These are phyloP conservation scores for Zaprionus inermis DNA, from an alignment of 1,140 invertebrate genomes.

Conservation along the genomic window DNA sequence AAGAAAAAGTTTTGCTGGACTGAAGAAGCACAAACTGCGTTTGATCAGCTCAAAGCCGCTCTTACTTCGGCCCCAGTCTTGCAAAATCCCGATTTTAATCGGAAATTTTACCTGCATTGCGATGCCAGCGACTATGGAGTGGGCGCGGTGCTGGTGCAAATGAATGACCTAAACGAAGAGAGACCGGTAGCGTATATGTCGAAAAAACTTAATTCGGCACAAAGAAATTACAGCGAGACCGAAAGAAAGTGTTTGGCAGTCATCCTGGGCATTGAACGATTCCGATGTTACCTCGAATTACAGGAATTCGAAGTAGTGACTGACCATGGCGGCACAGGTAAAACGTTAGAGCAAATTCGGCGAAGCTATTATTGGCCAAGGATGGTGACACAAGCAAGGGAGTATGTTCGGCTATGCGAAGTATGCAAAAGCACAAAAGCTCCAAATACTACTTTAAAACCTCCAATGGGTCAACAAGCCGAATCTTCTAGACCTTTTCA, in stretches of 20 bases:
- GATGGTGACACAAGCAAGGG: no score
- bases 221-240: not conserved
- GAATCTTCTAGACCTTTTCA: no score
- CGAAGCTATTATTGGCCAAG: no score
- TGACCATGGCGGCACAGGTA: no score
- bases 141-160: not conserved
- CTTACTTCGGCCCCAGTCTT: conserved; percentile 1
- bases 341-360: no score
- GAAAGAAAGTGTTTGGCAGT: conserved; percentile 13
- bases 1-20: conserved; percentile 17
- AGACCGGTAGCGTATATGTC: not conserved
- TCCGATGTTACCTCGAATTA: not conserved
- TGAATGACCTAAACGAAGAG: not conserved
- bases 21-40: not conserved
- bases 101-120: conserved; percentile 11
- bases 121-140: no score
- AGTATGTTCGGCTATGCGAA: no score
- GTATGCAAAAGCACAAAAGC: no score
- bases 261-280: not conserved
- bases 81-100: conserved; percentile 5
- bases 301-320: not conserved
- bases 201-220: not conserved
- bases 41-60: not conserved
- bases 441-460: no score
- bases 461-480: no score